Conservation (phyloP, 2,888 invertebrate genomes). For the Chymomyza amoena region DNA sequence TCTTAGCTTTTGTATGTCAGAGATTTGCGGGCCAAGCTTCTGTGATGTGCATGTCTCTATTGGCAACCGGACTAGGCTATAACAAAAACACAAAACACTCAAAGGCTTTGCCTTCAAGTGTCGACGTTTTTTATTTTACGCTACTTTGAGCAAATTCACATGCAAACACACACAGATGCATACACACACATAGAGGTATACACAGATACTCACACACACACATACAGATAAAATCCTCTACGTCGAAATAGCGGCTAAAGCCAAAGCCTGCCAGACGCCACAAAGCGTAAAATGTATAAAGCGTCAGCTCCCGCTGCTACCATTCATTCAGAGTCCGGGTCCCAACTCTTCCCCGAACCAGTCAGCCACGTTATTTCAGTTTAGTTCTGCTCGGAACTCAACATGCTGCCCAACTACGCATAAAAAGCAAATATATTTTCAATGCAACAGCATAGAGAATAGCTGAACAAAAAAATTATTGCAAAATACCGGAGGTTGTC, state of each 20-base stretch:
- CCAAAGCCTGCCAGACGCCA: conserved; percentile 42
- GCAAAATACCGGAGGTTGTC: too few species aligned
- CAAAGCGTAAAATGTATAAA: conserved; percentile 59
- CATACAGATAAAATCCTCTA: background rate
- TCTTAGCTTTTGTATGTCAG: conserved; percentile 15
- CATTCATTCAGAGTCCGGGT: background rate
- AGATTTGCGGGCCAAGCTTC: conserved; percentile 11
- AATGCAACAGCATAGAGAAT: conserved; percentile 35
- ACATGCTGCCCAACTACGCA: conserved; percentile 29
- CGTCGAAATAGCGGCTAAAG: background rate
- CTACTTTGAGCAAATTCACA: conserved; percentile 52
- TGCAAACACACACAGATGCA: conserved; percentile 31
- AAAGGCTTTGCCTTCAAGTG: conserved; percentile 41
- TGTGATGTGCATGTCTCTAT: conserved; percentile 14
- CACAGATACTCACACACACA: background rate
- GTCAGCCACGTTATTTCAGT: conserved; percentile 42
- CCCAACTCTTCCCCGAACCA: background rate
- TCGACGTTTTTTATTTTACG: conserved; percentile 44
- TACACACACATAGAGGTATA: too few species aligned
- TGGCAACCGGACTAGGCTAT: conserved; percentile 10
- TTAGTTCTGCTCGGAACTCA: conserved; percentile 40
- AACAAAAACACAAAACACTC: conserved; percentile 17
- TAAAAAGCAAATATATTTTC: conserved; percentile 47
- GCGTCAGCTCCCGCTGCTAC: conserved; percentile 41
- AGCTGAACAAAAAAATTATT: background rate